Base-by-base conservation (phyloP, 1,140 invertebrate species). In the Brachionus calyciflorus region DNA sequence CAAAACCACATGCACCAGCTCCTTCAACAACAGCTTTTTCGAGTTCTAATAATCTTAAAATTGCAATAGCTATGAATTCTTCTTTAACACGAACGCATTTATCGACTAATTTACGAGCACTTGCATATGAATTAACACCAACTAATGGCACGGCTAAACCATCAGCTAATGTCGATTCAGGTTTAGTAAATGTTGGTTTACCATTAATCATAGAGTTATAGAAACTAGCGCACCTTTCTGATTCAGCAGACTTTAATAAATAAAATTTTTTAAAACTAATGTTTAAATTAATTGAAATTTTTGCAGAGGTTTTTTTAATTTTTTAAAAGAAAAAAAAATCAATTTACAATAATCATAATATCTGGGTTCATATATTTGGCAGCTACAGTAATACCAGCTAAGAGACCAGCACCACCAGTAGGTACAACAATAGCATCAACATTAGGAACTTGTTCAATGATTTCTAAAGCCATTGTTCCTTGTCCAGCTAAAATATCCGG, bases 1-100 rank as follows among this genome's bases (percentile, higher is more conserved):
- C 93, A 3, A 96, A 84, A 1, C 91, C 92, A 12, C 89, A 88
- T 0, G 93, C 94, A 0, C 93, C 94, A 1, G 92, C 93, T 0
- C 85, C 94, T 84, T 96, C 94, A 1, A 96, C 92, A 2, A 96
- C 92, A 78, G 91, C 92, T 83, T 96, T 96, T 83, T 95, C 93
- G 76, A 90, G 87, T 84, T 96, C 93, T 3, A 94, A 88, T 49
- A 96, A 83, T 19, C 91, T 88, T 41, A 96, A 83, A 78, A 96
- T 95, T 3, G 93, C 89, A 78, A 94, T 88, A 0, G 94, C 93
- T 51, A 96, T 93, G 88, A 79, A 83, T 65, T 87, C 86, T 79
- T 88, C 88, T 75, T 41, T 53, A 37, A 77, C 78, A 77, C 21
- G 51, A 6, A 76, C 37, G 21, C 65, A 87, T 87, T 91, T 92